A percentile compares a stretch with the other conserved stretches of the same genome.
phyloP scores from a whole-genome alignment of 2,797 vertebrate genomes.

The Eulemur albifrons region DNA sequence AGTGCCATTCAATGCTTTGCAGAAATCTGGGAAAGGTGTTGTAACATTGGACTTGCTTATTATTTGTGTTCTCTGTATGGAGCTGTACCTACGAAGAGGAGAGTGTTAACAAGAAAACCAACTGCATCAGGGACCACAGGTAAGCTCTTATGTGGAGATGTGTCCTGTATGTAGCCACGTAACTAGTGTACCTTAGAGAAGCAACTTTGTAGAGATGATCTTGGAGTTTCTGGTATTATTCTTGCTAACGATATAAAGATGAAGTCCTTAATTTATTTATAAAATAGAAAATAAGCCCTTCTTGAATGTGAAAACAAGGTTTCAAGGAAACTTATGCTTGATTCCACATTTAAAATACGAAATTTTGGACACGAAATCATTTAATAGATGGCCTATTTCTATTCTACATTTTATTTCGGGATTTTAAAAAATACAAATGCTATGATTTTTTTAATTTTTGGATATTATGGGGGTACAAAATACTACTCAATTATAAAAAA shows the following conservation, averaged over 20 bases:
- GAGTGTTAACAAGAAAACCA: background rate
- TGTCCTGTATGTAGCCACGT: background rate
- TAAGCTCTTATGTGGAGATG: accelerated
- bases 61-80: background rate
- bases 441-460: too few relatives aligned
- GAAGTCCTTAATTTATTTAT: background rate
- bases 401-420: background rate
- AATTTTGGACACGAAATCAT: background rate
- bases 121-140: background rate
- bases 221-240: background rate
- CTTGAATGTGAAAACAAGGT: background rate
- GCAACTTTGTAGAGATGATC: background rate
- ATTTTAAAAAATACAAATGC: background rate
- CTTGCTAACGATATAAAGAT: background rate
- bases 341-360: background rate
- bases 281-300: background rate
- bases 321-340: background rate
- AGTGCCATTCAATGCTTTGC: background rate
- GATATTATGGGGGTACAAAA: too few relatives aligned
- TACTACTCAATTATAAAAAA: too few relatives aligned
- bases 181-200: background rate
- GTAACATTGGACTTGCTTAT: background rate
- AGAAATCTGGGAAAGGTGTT: background rate
- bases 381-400: background rate
- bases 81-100: background rate